A percentile compares a stretch with the other conserved stretches of the same genome.
phyloP scores from a whole-genome alignment of 2,797 vertebrate species.

The Falco columbarius region DNA sequence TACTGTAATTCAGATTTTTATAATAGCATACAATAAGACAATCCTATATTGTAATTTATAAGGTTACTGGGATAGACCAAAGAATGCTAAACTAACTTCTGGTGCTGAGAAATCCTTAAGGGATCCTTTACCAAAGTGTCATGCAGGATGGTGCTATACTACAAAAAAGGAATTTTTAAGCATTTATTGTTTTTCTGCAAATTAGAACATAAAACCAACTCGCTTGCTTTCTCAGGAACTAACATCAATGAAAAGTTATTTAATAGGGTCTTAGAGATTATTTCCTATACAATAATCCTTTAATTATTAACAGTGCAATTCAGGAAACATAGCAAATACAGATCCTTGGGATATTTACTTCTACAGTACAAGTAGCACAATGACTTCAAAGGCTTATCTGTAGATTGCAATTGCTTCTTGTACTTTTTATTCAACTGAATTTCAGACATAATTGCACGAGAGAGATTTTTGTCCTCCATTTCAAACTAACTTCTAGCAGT shows the following conservation, averaged over 20 bases:
- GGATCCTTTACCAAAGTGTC: not conserved
- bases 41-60: not conserved
- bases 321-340: not conserved
- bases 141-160: not conserved
- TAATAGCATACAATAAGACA: not conserved
- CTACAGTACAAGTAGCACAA: not conserved
- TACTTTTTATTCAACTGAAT: not conserved
- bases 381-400: constrained; percentile 19
- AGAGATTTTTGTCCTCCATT: not conserved
- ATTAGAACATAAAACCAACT: not conserved
- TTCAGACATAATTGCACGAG: not conserved
- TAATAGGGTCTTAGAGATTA: not conserved
- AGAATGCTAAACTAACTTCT: not conserved
- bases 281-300: not conserved
- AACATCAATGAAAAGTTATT: not conserved
- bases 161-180: not conserved
- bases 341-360: not conserved
- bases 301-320: not conserved
- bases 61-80: not conserved
- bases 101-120: not conserved
- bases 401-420: not conserved
- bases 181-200: not conserved
- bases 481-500: not conserved
- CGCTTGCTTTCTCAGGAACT: not conserved
- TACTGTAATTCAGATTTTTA: not conserved